Evolutionary conservation across 1,140 invertebrate species (phyloP).

Genomic region (Rhizoglyphus robini): DNA sequence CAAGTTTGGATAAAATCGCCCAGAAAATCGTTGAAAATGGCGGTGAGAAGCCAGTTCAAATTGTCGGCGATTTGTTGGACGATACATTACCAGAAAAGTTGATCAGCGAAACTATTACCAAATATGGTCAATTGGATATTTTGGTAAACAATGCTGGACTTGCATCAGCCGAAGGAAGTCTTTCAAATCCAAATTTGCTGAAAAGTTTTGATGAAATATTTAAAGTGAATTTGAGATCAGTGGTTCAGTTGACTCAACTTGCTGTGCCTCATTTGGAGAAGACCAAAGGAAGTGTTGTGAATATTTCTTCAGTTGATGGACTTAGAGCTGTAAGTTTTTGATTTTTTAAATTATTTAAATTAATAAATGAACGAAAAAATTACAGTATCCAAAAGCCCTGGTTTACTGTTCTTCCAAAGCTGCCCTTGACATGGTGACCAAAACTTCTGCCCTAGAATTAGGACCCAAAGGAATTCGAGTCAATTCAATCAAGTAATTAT

Average conservation of each 20-base stretch:
- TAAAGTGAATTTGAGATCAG: no score
- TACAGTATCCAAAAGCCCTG: no score
- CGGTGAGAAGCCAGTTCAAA: conserved; percentile 2
- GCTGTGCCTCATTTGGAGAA: no score
- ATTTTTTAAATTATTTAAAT: conserved; percentile 21
- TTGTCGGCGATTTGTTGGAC: conserved; percentile 78
- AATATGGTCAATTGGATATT: conserved; percentile 50
- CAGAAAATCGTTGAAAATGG: background rate
- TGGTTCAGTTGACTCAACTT: no score
- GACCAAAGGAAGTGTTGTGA: no score
- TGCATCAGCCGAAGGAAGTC: conserved; percentile 9
- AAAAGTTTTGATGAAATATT: conserved; percentile 9
- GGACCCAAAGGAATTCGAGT: no score
- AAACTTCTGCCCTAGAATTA: no score
- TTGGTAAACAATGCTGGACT: conserved; percentile 16
- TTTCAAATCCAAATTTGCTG: conserved; percentile 16
- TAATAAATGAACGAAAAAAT: no score
- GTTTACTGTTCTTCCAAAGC: no score
- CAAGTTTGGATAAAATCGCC: conserved; percentile 2
- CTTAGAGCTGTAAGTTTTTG: conserved; percentile 46
- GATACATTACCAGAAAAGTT: conserved; percentile 63
- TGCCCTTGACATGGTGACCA: no score
- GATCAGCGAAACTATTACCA: no score
- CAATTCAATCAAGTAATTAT: no score
- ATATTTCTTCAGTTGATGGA: conserved; percentile 73